Evolutionary conservation across 2,113 vertebrate genomes (phyloP), one percentile per base, ranked within the genome.

Genomic region (Myrmophylax atrothorax): DNA sequence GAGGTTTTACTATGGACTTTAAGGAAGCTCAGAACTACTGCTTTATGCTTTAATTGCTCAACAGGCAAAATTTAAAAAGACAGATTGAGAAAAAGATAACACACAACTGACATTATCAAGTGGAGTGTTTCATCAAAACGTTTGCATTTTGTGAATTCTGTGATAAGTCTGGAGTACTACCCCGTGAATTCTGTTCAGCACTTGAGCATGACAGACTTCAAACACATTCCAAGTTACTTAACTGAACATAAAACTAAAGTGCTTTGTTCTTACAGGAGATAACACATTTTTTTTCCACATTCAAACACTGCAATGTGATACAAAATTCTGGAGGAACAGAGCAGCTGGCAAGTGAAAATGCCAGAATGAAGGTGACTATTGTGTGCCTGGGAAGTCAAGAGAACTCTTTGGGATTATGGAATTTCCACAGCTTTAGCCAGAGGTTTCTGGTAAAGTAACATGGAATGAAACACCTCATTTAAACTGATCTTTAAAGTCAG

Each of bases 201-300:
- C 88, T 90, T 83, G 68, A 93, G 79, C 37, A 17, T 46, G 76
- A 84, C 75, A 95, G 96, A 94, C 90, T 93, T 94, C 92, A 94
- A 86, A 88, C 42, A 47, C 77, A 89, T 90, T 80, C 60, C 68
- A n/a, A 88, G 79, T 62, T 66, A 85, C 50, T 87, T 79, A 76
- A 87, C 20, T 42, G 68, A 64, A 85, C 53, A 60, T 44, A 18
- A 90, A 94, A 81, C 66, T 84, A 4, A 87, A 93, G 49, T 72
- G 85, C 50, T 95, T 92, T 89, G 55, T 55, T 93, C 84, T 95
- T 55, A 86, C 3, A 74, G 69, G 64, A 86, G 35, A 17, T 47
- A 90, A 60, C 37, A 53, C 28, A 18, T 66, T 93, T 80, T 93
- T 79, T 80, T 69, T 47, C 70, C 10, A 5, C 59, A 33, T 83